A percentile compares a stretch with the other conserved stretches of the same genome.
phyloP scores from a whole-genome alignment of 2,113 vertebrate genomes.

The Crotalus helleri region DNA sequence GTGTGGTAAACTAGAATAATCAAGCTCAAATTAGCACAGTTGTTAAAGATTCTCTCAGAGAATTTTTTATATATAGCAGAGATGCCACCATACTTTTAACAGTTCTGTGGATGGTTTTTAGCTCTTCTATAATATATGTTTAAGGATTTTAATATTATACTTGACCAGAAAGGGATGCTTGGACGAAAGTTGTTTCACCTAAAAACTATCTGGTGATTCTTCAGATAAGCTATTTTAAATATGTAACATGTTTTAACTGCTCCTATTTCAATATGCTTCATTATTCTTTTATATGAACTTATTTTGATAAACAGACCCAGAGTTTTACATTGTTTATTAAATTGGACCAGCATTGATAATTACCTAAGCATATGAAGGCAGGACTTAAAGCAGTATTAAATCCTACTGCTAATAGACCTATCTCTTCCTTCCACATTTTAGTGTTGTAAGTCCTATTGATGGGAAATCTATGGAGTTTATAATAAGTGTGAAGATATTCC shows the following conservation, averaged over 20 bases:
- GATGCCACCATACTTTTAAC: background rate
- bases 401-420: background rate
- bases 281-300: background rate
- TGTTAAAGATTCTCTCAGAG: background rate
- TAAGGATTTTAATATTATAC: background rate
- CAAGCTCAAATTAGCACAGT: background rate
- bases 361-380: background rate
- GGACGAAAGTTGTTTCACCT: background rate
- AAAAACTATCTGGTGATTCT: background rate
- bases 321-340: background rate
- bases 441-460: conserved; percentile 93
- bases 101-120: background rate
- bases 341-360: background rate
- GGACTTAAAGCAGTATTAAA: background rate
- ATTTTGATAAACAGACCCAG: background rate
- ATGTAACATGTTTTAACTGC: background rate
- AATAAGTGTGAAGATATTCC: conserved; percentile 96
- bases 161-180: background rate
- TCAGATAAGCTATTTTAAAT: background rate
- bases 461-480: conserved; percentile 96
- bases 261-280: background rate
- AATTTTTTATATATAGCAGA: background rate
- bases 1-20: background rate
- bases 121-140: background rate
- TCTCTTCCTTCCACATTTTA: conserved; percentile 54